phyloP scores from a whole-genome alignment of 2,888 invertebrate species.

The Lathronympha strigana region DNA sequence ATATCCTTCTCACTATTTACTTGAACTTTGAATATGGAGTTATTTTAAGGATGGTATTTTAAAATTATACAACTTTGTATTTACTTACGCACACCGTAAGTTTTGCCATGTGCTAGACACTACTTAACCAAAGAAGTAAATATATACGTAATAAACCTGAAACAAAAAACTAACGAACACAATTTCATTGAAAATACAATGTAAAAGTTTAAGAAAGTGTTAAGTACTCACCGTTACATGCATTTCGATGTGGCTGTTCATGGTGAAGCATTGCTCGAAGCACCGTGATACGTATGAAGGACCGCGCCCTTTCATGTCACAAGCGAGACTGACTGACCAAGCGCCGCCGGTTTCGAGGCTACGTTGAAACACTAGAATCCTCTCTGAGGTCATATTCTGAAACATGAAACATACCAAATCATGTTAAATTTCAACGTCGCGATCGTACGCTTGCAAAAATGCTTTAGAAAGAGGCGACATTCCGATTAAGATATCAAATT shows the following conservation, averaged over 20 bases:
- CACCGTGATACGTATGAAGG: slow-evolving; percentile 82
- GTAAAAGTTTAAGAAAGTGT: neutral
- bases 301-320: slow-evolving; percentile 85
- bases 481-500: neutral
- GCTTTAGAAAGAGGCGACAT: neutral
- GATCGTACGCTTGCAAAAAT: neutral
- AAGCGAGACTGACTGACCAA: slow-evolving; percentile 81
- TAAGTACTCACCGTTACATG: slow-evolving; percentile 79
- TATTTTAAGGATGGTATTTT: too few relatives aligned
- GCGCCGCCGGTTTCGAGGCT: slow-evolving; percentile 65
- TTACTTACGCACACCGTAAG: neutral
- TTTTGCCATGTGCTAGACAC: neutral
- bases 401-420: neutral
- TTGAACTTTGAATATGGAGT: neutral
- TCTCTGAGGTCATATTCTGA: slow-evolving; percentile 38
- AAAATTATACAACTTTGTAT: neutral
- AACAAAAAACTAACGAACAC: neutral
- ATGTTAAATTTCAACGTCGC: slow-evolving; percentile 41
- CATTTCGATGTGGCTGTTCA: slow-evolving; percentile 86
- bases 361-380: slow-evolving; percentile 64
- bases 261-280: slow-evolving; percentile 88
- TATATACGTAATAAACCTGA: neutral
- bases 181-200: neutral
- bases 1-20: too few relatives aligned
- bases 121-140: neutral